Evolutionary conservation across 2,888 invertebrate species (phyloP).

Genomic region (Pyrrhosoma nymphula): DNA sequence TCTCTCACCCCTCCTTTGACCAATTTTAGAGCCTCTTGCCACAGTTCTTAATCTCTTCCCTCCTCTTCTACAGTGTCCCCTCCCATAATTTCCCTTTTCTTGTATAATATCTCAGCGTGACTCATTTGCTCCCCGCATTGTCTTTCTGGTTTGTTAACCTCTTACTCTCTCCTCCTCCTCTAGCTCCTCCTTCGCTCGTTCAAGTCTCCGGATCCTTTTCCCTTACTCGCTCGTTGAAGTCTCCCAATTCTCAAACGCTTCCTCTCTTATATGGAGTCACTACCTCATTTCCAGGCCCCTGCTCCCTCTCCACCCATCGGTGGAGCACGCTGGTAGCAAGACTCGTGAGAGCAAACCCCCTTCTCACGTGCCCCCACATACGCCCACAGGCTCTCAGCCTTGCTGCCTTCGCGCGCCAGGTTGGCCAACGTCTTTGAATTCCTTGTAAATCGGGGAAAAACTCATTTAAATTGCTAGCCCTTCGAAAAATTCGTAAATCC

Average conservation of each 20-base stretch:
- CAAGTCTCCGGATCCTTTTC: background rate
- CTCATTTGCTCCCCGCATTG: constrained; percentile 1
- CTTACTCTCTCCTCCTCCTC: no score
- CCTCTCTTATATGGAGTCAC: background rate
- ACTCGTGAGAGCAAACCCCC: background rate
- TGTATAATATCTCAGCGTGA: background rate
- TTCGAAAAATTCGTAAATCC: no score
- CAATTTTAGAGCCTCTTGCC: background rate
- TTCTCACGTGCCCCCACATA: background rate
- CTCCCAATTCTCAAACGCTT: background rate
- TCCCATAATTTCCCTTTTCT: constrained; percentile 19
- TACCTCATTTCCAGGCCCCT: background rate
- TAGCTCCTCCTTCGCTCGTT: background rate
- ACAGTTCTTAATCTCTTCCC: background rate
- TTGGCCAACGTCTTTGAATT: no score
- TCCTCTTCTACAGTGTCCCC: background rate
- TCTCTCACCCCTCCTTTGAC: background rate
- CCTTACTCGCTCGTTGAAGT: constrained; percentile 21
- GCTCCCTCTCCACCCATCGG: background rate
- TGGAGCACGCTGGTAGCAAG: background rate
- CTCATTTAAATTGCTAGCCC: no score
- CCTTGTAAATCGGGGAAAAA: no score
- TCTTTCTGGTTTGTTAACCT: background rate
- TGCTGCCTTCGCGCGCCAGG: background rate
- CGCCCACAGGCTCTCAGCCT: background rate